These are phyloP conservation scores for Serranus cabrilla DNA, from an alignment of 2,797 vertebrate species.

Conservation along the genomic window DNA sequence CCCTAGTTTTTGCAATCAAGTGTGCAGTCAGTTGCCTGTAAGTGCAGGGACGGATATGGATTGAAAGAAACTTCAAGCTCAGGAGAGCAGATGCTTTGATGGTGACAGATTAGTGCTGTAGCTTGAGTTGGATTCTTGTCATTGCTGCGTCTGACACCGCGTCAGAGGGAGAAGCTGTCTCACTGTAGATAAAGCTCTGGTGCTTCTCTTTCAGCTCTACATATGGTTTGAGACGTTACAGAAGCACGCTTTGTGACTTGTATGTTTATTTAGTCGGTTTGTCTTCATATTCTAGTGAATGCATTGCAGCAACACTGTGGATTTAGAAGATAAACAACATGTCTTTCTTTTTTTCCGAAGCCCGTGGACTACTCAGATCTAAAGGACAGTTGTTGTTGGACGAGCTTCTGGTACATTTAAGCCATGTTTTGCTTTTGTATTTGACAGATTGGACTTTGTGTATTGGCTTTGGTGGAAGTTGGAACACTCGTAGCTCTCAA, in stretches of 20 bases:
- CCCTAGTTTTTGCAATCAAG: not conserved
- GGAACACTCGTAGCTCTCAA: conserved; percentile 50
- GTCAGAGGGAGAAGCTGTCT: conserved; percentile 23
- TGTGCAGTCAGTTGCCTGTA: not conserved
- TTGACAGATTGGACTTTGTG: conserved; percentile 66
- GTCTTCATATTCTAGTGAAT: not conserved
- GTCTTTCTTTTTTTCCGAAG: conserved; percentile 6
- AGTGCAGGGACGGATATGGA: not conserved
- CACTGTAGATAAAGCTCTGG: conserved; percentile 33
- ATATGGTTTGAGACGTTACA: conserved; percentile 8
- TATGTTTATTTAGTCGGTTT: conserved; percentile 19
- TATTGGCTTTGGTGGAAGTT: conserved; percentile 57
- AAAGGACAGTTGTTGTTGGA: conserved; percentile 40
- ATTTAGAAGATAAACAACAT: conserved; percentile 13
- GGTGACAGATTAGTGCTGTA: conserved; percentile 6
- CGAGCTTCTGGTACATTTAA: conserved; percentile 22
- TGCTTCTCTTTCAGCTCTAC: not conserved
- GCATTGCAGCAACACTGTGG: not conserved
- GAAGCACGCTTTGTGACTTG: not conserved
- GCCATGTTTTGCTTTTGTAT: conserved; percentile 50
- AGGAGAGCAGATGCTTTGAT: conserved; percentile 11
- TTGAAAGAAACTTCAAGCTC: conserved; percentile 1
- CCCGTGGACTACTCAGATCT: conserved; percentile 1
- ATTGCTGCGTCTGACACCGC: not conserved
- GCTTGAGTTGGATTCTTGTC: not conserved